Conservation (phyloP, 2,113 vertebrate genomes). For the Engraulis encrasicolus region DNA sequence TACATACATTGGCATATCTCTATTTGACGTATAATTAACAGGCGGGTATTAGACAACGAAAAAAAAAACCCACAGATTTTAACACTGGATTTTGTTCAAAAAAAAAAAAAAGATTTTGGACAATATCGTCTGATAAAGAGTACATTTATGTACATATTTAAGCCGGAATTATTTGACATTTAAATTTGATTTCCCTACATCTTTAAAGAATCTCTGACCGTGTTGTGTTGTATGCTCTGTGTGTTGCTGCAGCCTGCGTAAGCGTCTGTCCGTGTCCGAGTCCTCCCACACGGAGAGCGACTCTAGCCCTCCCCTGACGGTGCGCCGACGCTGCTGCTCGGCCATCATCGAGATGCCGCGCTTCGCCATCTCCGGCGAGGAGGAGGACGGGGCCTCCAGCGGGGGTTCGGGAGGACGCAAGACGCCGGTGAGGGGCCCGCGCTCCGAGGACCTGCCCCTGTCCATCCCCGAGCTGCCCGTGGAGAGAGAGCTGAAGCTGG, state of each 20-base stretch:
- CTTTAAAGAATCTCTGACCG: neutral
- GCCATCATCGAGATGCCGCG: slow-evolving; percentile 90
- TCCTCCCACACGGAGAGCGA: slow-evolving; percentile 98
- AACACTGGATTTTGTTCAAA: no score
- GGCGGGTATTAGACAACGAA: no score
- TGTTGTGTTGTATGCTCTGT: neutral
- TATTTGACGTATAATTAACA: no score
- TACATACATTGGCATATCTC: no score
- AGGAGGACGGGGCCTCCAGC: slow-evolving; percentile 65
- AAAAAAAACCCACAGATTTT: no score
- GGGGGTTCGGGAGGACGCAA: slow-evolving; percentile 45
- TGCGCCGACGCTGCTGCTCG: slow-evolving; percentile 87
- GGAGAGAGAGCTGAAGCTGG: slow-evolving; percentile 83
- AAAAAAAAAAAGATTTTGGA: no score
- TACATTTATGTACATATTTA: no score
- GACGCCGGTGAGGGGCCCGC: slow-evolving; percentile 69
- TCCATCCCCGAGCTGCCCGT: slow-evolving; percentile 82
- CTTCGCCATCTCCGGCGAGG: slow-evolving; percentile 87
- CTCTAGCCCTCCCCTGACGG: slow-evolving; percentile 92
- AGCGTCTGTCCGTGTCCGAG: slow-evolving; percentile 92
- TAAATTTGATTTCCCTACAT: no score
- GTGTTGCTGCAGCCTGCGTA: slow-evolving; percentile 80
- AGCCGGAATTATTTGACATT: no score
- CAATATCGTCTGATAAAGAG: no score
- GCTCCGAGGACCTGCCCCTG: slow-evolving; percentile 78